Evolutionary conservation across 1,140 invertebrate species (phyloP).

Genomic region (Bombus balteatus): DNA sequence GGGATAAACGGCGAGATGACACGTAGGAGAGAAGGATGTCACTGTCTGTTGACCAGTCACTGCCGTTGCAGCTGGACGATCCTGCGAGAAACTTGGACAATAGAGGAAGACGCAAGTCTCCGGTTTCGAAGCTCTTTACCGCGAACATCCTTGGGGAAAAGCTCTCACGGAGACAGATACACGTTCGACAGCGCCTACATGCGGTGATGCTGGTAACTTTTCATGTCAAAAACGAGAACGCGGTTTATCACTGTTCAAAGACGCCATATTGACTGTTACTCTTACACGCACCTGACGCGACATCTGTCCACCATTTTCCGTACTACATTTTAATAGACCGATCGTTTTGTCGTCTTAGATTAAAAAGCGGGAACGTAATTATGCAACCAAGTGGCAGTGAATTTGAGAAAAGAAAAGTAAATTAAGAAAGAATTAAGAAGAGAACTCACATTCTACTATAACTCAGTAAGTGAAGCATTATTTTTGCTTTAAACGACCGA

Average conservation of each 20-base stretch:
- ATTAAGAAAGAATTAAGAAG: background rate
- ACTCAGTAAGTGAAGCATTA: background rate
- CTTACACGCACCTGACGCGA: background rate
- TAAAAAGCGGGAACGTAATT: background rate
- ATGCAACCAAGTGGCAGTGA: background rate
- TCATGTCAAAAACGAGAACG: background rate
- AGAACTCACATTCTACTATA: background rate
- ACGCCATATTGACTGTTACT: background rate
- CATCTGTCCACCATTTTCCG: background rate
- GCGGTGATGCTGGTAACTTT: slow-evolving; percentile 19
- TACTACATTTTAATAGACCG: too few relatives aligned
- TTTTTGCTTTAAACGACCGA: background rate
- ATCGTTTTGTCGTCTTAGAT: background rate
- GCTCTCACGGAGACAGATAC: background rate
- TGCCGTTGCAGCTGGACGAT: background rate
- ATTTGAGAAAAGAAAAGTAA: too few relatives aligned
- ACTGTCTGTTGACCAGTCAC: background rate
- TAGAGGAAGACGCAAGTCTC: slow-evolving; percentile 11
- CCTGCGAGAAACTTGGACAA: background rate
- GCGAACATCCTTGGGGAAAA: slow-evolving; percentile 38
- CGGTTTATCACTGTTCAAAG: background rate
- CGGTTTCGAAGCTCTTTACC: slow-evolving; percentile 16
- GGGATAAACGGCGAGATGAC: background rate
- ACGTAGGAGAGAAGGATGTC: background rate
- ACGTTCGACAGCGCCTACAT: slow-evolving; percentile 27